These are phyloP conservation scores for Zhengitettix transpicula DNA, from an alignment of 2,888 invertebrate species.

Conservation along the genomic window DNA sequence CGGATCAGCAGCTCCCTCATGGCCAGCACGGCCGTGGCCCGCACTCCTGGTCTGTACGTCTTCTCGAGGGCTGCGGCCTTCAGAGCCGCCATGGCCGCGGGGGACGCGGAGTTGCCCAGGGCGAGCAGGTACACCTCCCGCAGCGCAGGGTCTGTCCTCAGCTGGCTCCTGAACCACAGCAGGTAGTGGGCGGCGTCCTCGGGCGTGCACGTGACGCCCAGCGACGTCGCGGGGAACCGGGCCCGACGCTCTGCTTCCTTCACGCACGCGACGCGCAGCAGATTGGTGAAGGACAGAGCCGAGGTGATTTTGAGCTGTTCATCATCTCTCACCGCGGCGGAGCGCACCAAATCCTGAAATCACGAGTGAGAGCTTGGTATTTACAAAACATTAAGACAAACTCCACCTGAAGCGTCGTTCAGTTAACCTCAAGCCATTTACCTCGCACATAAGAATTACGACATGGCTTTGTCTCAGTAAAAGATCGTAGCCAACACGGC, in stretches of 20 bases:
- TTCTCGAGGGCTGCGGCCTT: neutral
- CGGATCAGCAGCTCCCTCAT: too few relatives aligned
- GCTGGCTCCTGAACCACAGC: constrained; percentile 12
- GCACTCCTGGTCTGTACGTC: too few relatives aligned
- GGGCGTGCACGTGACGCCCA: constrained; percentile 15
- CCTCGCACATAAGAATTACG: too few relatives aligned
- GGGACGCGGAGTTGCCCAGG: constrained; percentile 22
- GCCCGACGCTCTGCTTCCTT: constrained; percentile 13
- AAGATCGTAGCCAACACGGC: too few relatives aligned
- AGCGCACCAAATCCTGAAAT: constrained; percentile 16
- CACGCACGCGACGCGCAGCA: constrained; percentile 21
- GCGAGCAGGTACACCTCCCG: constrained; percentile 18
- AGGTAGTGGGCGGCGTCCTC: constrained; percentile 14
- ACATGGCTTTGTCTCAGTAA: too few relatives aligned
- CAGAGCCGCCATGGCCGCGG: constrained; percentile 17
- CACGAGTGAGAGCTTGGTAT: neutral
- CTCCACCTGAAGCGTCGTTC: too few relatives aligned
- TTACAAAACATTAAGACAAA: too few relatives aligned
- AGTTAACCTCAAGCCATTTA: too few relatives aligned
- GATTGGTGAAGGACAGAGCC: constrained; percentile 18
- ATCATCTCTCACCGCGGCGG: constrained; percentile 14
- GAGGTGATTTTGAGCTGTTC: constrained; percentile 15
- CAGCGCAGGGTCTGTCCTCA: constrained; percentile 13
- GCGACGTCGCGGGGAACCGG: constrained; percentile 16
- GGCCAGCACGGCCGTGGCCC: too few relatives aligned